Percentiles rank a stretch among this genome's conserved stretches.
Evolutionary conservation across 2,888 invertebrate genomes (phyloP).

Genomic region (Atrina japonica): DNA sequence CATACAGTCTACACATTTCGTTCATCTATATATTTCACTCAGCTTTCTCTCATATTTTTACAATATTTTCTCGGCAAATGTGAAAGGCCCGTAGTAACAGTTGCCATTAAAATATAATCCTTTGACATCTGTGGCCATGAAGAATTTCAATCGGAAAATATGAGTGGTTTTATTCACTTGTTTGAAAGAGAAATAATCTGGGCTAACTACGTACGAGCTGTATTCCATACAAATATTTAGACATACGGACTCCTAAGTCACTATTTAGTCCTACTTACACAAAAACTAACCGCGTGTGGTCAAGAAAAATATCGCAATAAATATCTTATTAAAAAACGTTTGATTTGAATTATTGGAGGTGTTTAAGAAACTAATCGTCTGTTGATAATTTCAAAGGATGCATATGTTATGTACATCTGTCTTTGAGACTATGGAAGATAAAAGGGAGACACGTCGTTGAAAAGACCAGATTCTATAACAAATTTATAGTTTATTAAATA

Average conservation of each 20-base stretch:
- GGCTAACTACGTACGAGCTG: constrained; percentile 11
- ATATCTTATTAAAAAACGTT: not conserved
- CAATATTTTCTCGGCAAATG: not conserved
- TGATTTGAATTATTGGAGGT: not conserved
- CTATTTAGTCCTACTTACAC: not conserved
- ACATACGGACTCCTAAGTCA: constrained; percentile 27
- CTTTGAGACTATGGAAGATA: no score
- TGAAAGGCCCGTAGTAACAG: constrained; percentile 15
- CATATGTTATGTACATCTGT: no score
- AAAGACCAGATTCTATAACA: no score
- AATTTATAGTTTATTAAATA: no score
- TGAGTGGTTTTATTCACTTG: constrained; percentile 35
- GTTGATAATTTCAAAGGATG: no score
- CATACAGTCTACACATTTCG: no score
- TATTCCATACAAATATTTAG: constrained; percentile 36
- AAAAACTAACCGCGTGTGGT: constrained; percentile 11
- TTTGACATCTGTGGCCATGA: constrained; percentile 34
- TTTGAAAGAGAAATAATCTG: constrained; percentile 20
- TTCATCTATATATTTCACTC: no score
- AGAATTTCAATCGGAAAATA: constrained; percentile 33
- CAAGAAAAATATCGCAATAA: not conserved
- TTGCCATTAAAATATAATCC: constrained; percentile 38
- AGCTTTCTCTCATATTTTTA: no score
- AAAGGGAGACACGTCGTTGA: no score
- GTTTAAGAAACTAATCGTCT: no score